phyloP scores from a whole-genome alignment of 2,113 vertebrate species.

The Cettia cetti region DNA sequence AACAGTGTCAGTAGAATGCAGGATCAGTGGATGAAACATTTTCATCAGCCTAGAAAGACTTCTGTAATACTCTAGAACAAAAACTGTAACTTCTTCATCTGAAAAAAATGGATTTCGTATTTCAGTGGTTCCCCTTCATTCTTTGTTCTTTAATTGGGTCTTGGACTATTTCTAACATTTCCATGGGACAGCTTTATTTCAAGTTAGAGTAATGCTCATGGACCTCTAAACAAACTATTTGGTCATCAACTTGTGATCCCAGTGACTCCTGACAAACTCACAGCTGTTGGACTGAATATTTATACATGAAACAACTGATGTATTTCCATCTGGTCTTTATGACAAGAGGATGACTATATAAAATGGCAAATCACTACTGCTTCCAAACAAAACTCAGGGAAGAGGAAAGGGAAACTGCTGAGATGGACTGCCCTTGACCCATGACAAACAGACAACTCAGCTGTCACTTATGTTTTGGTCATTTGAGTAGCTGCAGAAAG shows the following conservation, averaged over 20 bases:
- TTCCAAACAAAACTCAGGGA: constrained; percentile 46
- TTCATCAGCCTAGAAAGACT: background rate
- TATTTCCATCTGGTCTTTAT: constrained; percentile 37
- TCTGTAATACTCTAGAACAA: background rate
- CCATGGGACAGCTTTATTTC: background rate
- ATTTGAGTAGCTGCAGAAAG: constrained; percentile 45
- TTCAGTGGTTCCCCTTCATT: background rate
- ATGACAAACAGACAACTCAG: constrained; percentile 35
- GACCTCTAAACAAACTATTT: background rate
- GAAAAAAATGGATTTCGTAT: background rate
- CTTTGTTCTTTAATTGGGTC: background rate
- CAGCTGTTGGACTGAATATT: constrained; percentile 40
- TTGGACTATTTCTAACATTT: background rate
- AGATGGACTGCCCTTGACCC: constrained; percentile 47
- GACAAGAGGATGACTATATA: constrained; percentile 14
- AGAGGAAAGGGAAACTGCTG: constrained; percentile 56
- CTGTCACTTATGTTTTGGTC: constrained; percentile 35
- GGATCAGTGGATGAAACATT: background rate
- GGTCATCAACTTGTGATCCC: constrained; percentile 3
- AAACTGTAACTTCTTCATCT: background rate
- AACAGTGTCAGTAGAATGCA: background rate
- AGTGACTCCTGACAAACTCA: constrained; percentile 4
- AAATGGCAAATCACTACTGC: constrained; percentile 5
- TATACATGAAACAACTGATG: constrained; percentile 39
- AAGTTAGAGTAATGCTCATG: background rate